Evolutionary conservation across 1,140 invertebrate genomes (phyloP).

Genomic region (Sesamia nonagrioides): DNA sequence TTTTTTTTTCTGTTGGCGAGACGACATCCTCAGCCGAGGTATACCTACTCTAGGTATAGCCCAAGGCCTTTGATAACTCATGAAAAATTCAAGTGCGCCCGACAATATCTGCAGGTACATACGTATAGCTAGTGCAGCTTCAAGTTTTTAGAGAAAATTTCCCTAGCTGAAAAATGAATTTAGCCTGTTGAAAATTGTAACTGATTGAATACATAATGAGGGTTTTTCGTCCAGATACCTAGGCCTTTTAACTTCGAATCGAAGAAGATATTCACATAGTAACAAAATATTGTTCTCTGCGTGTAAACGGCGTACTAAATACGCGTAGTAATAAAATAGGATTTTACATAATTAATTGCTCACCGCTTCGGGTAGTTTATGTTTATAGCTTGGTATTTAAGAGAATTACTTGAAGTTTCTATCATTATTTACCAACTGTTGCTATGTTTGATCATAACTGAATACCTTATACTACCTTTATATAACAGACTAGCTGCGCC

Average conservation of each 20-base stretch:
- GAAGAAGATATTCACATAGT: not conserved
- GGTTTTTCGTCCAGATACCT: not conserved
- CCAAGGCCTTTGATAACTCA: slow-evolving; percentile 71
- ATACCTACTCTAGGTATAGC: slow-evolving; percentile 49
- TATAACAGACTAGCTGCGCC: too few species aligned
- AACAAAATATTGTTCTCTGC: not conserved
- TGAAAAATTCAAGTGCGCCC: slow-evolving; percentile 77
- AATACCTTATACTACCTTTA: too few species aligned
- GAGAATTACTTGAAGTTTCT: not conserved
- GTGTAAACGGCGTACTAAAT: not conserved
- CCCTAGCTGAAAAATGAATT: not conserved
- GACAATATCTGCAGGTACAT: slow-evolving; percentile 62
- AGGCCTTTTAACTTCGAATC: not conserved
- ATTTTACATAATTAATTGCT: slow-evolving; percentile 27
- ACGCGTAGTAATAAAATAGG: slow-evolving; percentile 19
- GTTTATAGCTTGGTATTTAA: not conserved
- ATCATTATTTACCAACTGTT: not conserved
- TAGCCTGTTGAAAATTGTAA: not conserved
- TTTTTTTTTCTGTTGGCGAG: slow-evolving; percentile 57
- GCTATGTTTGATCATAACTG: not conserved
- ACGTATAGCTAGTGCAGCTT: slow-evolving; percentile 20
- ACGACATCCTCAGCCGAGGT: slow-evolving; percentile 51
- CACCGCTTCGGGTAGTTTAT: slow-evolving; percentile 10
- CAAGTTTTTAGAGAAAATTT: slow-evolving; percentile 17
- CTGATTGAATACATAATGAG: too few species aligned